Evolutionary conservation across 2,797 vertebrate species (phyloP), one percentile per base, ranked within the genome.

Genomic region (Sebastes steindachneri): DNA sequence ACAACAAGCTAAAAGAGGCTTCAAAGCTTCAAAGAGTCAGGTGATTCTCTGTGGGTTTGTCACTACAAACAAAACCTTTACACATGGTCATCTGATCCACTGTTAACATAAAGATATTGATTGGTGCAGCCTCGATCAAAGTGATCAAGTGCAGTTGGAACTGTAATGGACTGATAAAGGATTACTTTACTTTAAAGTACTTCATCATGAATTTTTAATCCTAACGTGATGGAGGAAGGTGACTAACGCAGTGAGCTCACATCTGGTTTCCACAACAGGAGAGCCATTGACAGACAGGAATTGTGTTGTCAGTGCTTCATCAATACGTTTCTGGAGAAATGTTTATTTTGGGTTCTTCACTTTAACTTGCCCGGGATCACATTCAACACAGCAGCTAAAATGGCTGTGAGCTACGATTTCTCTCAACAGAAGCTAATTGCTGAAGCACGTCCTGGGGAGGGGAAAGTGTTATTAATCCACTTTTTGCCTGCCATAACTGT

Each of bases 381-480:
- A 41, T 19, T 59, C 29, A 59, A 53, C 51, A 33, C 67, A 66
- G 55, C 54, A 41, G 60, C 11, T 21, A 7, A 69, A 48, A 28
- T 11, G 2, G 10, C 9, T 31, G 35, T 33, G n/a, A 28, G 23
- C 54, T 3, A 35, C 45, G 9, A 53, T 62, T 76, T 48, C 48
- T 68, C 53, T 65, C 23, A 10, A 35, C 58, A 6, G 3, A 51
- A 71, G 31, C 31, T 60, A 51, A 81, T 67, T 60, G 45, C 21
- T 15, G 15, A 2, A 66, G 57, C 67, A 5, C 2, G 3, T 75
- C 77, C 41, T 9, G 1, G 4, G n/a, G 33, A 9, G 35, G 35
- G 63, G 33, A 51, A 69, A 73, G 60, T 66, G 68, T 59, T 65
- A 8, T 68, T 74, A 75, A 84, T 69, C 41, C 29, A 26, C 21